Conservation (phyloP, 92 coral and sea anemone species). For the Parazoanthus darwini region DNA sequence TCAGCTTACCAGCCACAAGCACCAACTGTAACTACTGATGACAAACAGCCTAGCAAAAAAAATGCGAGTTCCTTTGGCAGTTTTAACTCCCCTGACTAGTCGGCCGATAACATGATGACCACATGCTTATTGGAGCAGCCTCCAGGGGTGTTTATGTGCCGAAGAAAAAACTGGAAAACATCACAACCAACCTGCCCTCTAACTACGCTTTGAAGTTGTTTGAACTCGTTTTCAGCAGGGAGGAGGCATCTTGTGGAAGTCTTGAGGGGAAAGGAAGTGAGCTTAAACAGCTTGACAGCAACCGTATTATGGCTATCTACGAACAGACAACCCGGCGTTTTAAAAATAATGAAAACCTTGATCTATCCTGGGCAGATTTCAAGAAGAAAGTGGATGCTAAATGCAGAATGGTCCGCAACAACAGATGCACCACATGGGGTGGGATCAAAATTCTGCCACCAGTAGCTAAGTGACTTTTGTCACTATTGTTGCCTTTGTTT, state of each 20-base stretch:
- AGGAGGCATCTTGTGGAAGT: conserved; percentile 26
- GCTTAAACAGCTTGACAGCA: conserved; percentile 44
- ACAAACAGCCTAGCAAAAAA: background rate
- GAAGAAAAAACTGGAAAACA: conserved; percentile 12
- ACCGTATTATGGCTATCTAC: conserved; percentile 27
- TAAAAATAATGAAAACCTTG: background rate
- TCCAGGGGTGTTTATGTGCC: conserved; percentile 47
- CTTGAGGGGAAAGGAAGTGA: conserved; percentile 46
- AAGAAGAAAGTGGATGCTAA: conserved; percentile 24
- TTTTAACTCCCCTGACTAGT: background rate
- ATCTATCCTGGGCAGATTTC: background rate
- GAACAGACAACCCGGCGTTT: conserved; percentile 5
- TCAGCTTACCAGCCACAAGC: conserved; percentile 23
- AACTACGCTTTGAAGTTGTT: conserved; percentile 48
- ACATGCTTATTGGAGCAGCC: conserved; percentile 34
- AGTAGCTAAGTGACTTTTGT: background rate
- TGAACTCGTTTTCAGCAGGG: conserved; percentile 48
- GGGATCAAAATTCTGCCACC: background rate
- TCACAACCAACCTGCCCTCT: conserved; percentile 32
- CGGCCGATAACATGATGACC: background rate
- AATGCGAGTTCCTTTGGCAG: background rate
- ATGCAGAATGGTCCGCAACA: conserved; percentile 39
- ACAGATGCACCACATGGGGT: conserved; percentile 1
- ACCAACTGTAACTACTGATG: background rate
- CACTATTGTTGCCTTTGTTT: background rate